Base-by-base conservation (phyloP, 2,113 vertebrate genomes). In the Chaetodon trifascialis region DNA sequence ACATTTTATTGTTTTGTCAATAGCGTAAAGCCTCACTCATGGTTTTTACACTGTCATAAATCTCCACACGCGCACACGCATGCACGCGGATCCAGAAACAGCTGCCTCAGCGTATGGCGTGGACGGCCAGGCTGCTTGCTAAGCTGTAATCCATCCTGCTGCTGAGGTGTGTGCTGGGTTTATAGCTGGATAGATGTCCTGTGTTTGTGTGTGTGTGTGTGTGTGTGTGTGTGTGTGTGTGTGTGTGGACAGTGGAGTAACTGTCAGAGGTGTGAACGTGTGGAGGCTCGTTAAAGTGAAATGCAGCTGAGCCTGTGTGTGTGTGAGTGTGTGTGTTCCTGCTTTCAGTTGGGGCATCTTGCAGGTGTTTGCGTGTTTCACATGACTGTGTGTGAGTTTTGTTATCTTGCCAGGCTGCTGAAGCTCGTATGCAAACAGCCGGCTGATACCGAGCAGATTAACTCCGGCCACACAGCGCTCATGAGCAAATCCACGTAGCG, bases 21-120 rank as follows among this genome's bases (percentile, higher is more conserved):
- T 91, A 72, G 15, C 76, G 71, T 55, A 23, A 68, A 88, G 49
- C 77, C 55, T 71, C 7, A 36, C 44, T 77, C 67, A 78, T 46
- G 23, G n/a, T 52, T 81, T 81, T 59, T 40, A 15, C 0, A 14
- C 46, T 19, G 36, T 74, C 62, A 54, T 81, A 47, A 38, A 83
- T 67, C 65, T 6, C 11, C 51, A 36, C 69, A 11, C 56, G 15
- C 23, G 25, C 47, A 67, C 67, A 52, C 67, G 21, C 75, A 67
- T 51, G 4, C 38, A 65, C 71, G 42, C 77, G 74, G 76, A 83
- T 64, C 36, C 49, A 14, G 64, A 86, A 85, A 74, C 59, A 42
- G 89, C 87, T 88, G 84, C 25, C 4, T 92, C 91, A 88, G 91
- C 84, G 1, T n/a, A 25, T 34, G 66, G 4, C 47, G 19, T 44